Evolutionary conservation across 2,888 invertebrate species (phyloP).

Genomic region (Halocaridina rubra): DNA sequence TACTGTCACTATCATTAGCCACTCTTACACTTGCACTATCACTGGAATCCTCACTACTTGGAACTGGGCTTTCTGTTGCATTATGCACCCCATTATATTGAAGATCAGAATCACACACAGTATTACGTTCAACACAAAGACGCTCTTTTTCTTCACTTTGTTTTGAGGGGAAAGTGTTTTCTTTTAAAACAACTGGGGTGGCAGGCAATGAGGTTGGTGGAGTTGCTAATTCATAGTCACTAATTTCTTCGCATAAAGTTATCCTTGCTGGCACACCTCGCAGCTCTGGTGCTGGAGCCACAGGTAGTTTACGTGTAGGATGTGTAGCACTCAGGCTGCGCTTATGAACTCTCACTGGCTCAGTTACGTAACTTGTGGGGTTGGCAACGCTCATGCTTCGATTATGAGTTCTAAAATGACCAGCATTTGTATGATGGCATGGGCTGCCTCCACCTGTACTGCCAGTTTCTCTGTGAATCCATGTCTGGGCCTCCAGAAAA

Average conservation of each 20-base stretch:
- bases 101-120: not conserved
- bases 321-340: conserved; percentile 55
- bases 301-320: conserved; percentile 31
- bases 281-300: conserved; percentile 18
- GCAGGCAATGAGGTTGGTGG: conserved; percentile 6
- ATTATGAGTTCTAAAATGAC: conserved; percentile 9
- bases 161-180: not conserved
- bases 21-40: not conserved
- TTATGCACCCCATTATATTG: not conserved
- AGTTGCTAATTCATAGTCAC: not conserved
- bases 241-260: conserved; percentile 33
- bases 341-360: conserved; percentile 49
- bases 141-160: not conserved
- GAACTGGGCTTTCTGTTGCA: not conserved
- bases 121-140: not conserved
- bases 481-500: conserved; percentile 58
- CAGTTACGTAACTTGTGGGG: conserved; percentile 25
- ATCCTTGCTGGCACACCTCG: conserved; percentile 42
- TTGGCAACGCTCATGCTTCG: conserved; percentile 47
- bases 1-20: conserved; percentile 16
- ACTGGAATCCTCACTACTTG: not conserved
- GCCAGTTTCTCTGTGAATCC: conserved; percentile 40
- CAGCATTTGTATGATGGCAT: conserved; percentile 5
- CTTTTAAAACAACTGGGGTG: not conserved
- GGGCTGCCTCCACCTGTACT: conserved; percentile 23